These are phyloP conservation scores for Proteles cristata DNA, from an alignment of 2,113 vertebrate genomes.

Conservation along the genomic window DNA sequence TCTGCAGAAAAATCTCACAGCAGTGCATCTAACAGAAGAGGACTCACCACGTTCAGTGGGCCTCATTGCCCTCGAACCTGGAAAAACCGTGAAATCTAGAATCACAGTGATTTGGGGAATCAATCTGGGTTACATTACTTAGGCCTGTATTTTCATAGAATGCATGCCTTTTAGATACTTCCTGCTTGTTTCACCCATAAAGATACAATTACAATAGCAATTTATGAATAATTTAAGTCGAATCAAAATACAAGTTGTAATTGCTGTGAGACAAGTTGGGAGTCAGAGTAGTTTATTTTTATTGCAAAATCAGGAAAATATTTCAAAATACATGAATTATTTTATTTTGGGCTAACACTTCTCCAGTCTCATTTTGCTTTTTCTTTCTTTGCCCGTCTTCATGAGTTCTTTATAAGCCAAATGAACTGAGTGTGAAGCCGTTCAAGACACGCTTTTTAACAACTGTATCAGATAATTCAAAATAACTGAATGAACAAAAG, in stretches of 20 bases:
- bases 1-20: neutral
- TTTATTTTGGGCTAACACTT: slow-evolving; percentile 20
- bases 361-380: neutral
- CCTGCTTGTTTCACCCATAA: neutral
- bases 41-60: neutral
- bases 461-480: neutral
- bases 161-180: neutral
- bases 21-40: neutral
- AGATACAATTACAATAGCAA: neutral
- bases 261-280: slow-evolving; percentile 9
- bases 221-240: slow-evolving; percentile 22
- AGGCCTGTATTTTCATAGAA: neutral
- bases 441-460: neutral
- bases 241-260: neutral
- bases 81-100: neutral
- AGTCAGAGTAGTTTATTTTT: neutral
- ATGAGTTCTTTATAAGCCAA: neutral
- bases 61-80: neutral
- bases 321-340: neutral
- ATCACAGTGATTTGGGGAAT: neutral
- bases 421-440: neutral
- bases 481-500: neutral
- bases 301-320: neutral
- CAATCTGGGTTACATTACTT: neutral
- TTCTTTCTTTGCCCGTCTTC: neutral